phyloP scores from a whole-genome alignment of 2,797 vertebrate genomes.

The Squalus acanthias region DNA sequence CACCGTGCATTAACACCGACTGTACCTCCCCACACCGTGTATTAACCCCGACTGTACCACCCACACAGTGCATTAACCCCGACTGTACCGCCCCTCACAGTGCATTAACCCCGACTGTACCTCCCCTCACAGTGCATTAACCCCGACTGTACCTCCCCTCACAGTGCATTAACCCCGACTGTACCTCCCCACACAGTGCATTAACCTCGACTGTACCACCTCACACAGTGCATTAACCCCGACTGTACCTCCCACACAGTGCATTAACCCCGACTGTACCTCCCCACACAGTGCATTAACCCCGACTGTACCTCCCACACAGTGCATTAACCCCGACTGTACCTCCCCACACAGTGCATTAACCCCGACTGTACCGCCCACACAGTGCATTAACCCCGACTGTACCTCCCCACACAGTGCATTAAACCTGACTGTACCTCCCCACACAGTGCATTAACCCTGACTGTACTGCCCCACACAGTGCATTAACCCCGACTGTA shows the following conservation, averaged over 20 bases:
- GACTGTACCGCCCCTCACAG: not conserved
- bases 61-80: constrained; percentile 39
- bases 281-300: not conserved
- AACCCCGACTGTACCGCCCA: constrained; percentile 39
- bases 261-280: constrained; percentile 39
- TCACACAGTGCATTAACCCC: too few species aligned
- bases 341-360: not conserved
- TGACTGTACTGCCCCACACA: not conserved
- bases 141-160: not conserved
- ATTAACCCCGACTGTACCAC: constrained; percentile 39
- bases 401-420: not conserved
- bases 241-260: not conserved
- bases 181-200: not conserved
- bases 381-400: constrained; percentile 39
- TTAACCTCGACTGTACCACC: constrained; percentile 38
- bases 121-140: too few species aligned
- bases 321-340: not conserved
- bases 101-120: constrained; percentile 39
- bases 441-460: too few species aligned
- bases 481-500: constrained; percentile 39
- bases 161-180: constrained; percentile 39
- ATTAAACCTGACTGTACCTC: constrained; percentile 38
- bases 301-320: constrained; percentile 24
- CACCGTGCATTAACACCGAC: not conserved
- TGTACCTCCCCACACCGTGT: not conserved